Conservation (phyloP, 2,888 invertebrate genomes). For the Drosophila rellima region DNA sequence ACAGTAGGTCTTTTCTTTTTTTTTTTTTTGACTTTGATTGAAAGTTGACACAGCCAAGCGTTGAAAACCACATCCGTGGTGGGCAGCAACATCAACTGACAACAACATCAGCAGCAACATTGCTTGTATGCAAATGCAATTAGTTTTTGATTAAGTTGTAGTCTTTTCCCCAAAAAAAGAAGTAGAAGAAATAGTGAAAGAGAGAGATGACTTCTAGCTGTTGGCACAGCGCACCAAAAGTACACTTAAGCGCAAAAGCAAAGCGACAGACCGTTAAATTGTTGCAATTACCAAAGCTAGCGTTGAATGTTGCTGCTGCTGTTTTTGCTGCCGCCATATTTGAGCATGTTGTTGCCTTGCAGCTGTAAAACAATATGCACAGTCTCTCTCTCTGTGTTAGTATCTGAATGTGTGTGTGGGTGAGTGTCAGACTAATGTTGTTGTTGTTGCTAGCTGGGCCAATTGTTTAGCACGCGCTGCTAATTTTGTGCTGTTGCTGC, state of each 20-base stretch:
- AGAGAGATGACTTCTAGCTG: conserved; percentile 20
- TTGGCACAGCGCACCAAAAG: conserved; percentile 71
- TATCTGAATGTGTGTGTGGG: conserved; percentile 42
- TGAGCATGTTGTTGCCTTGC: conserved; percentile 59
- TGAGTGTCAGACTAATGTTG: conserved; percentile 59
- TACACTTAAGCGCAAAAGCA: conserved; percentile 83
- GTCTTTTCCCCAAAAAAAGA: conserved; percentile 58
- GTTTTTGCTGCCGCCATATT: conserved; percentile 73
- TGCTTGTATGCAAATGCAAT: conserved; percentile 77
- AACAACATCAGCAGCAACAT: conserved; percentile 28
- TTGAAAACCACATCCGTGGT: conserved; percentile 83
- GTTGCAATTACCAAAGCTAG: conserved; percentile 84
- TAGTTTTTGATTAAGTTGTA: conserved; percentile 82
- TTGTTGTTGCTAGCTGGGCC: conserved; percentile 54
- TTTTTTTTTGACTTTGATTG: conserved; percentile 78
- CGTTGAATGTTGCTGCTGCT: conserved; percentile 53
- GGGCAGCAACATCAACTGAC: conserved; percentile 55
- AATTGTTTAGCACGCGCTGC: conserved; percentile 82
- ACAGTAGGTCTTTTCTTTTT: conserved; percentile 68
- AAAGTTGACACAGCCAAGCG: conserved; percentile 83
- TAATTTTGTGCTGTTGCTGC: conserved; percentile 68
- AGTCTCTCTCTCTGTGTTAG: conserved; percentile 38
- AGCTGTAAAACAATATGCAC: conserved; percentile 79
- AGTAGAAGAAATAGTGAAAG: not conserved
- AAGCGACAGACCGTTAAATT: conserved; percentile 85